A percentile compares a stretch with the other conserved stretches of the same genome.
These are phyloP conservation scores for Phortica magna DNA, from an alignment of 2,888 invertebrate species.

Conservation along the genomic window DNA sequence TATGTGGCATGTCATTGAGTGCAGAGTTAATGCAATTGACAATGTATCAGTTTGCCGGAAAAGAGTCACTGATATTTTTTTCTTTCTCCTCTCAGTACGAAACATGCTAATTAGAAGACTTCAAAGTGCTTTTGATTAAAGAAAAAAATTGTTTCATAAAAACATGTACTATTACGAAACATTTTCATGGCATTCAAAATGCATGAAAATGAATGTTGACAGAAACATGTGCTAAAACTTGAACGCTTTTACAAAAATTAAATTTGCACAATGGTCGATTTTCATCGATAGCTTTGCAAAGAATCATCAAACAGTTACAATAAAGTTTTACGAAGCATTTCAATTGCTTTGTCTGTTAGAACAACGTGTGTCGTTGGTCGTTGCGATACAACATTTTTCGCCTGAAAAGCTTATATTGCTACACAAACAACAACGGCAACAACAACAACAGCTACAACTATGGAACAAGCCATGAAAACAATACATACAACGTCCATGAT, in stretches of 20 bases:
- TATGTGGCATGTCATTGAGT: too few relatives aligned
- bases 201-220: constrained; percentile 35
- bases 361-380: background rate
- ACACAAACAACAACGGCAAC: constrained; percentile 36
- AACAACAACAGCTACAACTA: constrained; percentile 48
- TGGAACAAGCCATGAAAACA: constrained; percentile 17
- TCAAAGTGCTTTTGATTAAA: too few relatives aligned
- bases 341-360: constrained; percentile 47
- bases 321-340: constrained; percentile 59
- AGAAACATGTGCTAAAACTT: background rate
- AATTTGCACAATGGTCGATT: background rate
- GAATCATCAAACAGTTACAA: constrained; percentile 36
- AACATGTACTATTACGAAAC: too few relatives aligned
- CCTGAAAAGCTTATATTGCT: background rate
- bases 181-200: too few relatives aligned
- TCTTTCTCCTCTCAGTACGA: too few relatives aligned
- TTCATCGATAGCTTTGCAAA: constrained; percentile 19
- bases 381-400: constrained; percentile 45
- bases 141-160: too few relatives aligned
- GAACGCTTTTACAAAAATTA: background rate
- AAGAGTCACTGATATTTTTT: too few relatives aligned
- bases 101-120: too few relatives aligned
- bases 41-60: too few relatives aligned
- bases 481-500: constrained; percentile 53
- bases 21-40: too few relatives aligned